Base-by-base conservation (phyloP, 2,797 vertebrate genomes). In the Amblyopsis hoosieri region DNA sequence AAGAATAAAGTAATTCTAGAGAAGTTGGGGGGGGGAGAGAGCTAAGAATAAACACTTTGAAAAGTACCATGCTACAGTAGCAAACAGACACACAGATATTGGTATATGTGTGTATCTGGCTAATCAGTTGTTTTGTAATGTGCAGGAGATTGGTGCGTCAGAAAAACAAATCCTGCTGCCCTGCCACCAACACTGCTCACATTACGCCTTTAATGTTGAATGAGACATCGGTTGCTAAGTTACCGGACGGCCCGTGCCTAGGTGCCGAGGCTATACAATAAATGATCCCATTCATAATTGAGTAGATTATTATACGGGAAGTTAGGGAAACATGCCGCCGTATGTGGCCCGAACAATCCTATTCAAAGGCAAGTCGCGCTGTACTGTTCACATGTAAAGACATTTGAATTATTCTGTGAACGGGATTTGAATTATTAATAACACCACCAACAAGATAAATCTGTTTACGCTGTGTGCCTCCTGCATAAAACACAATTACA, bases 131-230 rank as follows among this genome's bases (percentile, higher is more conserved):
- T 67, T 49, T 56, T 7, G 46, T 31, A 68, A 64, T 31, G 56
- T 70, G 81, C 74, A 64, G 52, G 58, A 23, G 64, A 42, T 54
- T 57, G 55, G 46, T 45, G 62, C 69, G 55, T 81, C 67, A 56
- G 54, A 58, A 79, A 60, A 80, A 83, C 80, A 87, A 90, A 90
- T 92, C 75, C 78, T 54, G 74, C 81, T 83, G 79, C 55, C 66
- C 69, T 69, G 79, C 80, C 79, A 54, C 78, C 14, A 62, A 58
- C 57, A 72, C 78, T 33, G 81, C 88, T 93, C 87, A 66, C 11
- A 71, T 93, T 92, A 80, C 90, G 50, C 74, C 72, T 85, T 93
- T 87, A 89, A 92, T 88, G 83, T 89, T 91, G 85, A 86, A 93
- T 92, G 89, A 91, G 55, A 46, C 69, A 60, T 64, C 47, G 29